Conservation (phyloP, 1,140 invertebrate species). For the Hycleus cichorii region DNA sequence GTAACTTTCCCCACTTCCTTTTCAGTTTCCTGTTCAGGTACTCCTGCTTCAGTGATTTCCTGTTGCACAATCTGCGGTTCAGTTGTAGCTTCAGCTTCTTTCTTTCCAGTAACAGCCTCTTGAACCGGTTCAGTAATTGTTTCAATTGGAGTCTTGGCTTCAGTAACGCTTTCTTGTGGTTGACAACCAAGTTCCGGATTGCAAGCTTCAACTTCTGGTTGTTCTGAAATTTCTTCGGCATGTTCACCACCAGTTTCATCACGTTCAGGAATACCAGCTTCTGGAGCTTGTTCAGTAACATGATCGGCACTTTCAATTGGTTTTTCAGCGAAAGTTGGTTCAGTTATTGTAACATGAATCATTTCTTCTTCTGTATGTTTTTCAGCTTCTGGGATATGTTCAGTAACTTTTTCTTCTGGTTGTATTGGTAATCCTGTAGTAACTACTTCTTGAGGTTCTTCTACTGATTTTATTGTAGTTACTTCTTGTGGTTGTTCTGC, state of each 20-base stretch:
- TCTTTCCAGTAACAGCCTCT: constrained; percentile 9
- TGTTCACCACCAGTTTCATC: not conserved
- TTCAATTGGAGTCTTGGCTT: not conserved
- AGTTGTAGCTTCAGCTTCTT: constrained; percentile 3
- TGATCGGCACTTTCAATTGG: constrained; percentile 1
- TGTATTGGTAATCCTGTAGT: not conserved
- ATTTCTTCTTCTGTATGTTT: constrained; percentile 11
- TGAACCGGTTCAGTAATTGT: constrained; percentile 6
- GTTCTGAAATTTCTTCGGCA: constrained; percentile 1
- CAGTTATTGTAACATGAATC: constrained; percentile 1
- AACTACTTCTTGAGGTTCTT: not conserved
- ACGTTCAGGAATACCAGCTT: constrained; percentile 1
- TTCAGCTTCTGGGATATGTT: not conserved
- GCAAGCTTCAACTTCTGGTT: constrained; percentile 1
- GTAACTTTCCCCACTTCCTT: constrained; percentile 9
- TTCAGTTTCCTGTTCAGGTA: not conserved
- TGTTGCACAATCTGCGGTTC: not conserved
- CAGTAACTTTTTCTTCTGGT: not conserved
- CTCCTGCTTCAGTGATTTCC: not conserved
- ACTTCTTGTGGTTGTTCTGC: constrained; percentile 6
- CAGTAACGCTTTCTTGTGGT: not conserved
- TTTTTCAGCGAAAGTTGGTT: constrained; percentile 9
- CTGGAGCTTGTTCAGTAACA: constrained; percentile 7
- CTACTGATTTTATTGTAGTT: constrained; percentile 5
- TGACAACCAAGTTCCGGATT: not conserved